These are phyloP conservation scores for Orthosia incerta DNA, from an alignment of 2,888 invertebrate genomes.

Conservation along the genomic window DNA sequence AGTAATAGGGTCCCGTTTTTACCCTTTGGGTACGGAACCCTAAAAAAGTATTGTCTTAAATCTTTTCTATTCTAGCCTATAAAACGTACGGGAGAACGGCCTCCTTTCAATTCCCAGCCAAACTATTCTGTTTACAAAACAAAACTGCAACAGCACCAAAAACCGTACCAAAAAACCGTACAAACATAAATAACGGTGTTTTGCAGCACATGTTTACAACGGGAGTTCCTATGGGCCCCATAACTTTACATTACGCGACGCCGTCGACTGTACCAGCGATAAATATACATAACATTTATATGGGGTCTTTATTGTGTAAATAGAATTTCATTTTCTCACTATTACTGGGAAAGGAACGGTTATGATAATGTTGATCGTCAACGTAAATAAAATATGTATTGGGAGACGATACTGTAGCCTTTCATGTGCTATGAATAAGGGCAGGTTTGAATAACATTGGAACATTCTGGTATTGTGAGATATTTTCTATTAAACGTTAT, in stretches of 20 bases:
- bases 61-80: background rate
- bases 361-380: conserved; percentile 24
- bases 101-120: background rate
- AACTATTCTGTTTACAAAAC: conserved; percentile 30
- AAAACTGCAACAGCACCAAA: conserved; percentile 23
- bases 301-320: conserved; percentile 49
- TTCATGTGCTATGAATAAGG: background rate
- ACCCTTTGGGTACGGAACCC: too few species aligned
- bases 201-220: conserved; percentile 64
- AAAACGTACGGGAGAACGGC: background rate
- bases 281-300: conserved; percentile 60
- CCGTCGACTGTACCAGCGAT: conserved; percentile 52
- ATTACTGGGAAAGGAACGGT: conserved; percentile 23
- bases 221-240: conserved; percentile 69
- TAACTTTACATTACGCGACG: conserved; percentile 72
- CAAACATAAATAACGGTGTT: conserved; percentile 60
- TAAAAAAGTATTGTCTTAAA: too few species aligned
- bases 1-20: too few species aligned
- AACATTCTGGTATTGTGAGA: background rate
- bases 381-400: conserved; percentile 29
- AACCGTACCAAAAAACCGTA: conserved; percentile 45
- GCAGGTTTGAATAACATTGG: too few species aligned
- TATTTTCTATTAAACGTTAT: background rate
- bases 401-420: background rate
- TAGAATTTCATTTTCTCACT: conserved; percentile 56